These are phyloP conservation scores for Calidris pygmaea DNA, from an alignment of 2,113 vertebrate species.

Conservation along the genomic window DNA sequence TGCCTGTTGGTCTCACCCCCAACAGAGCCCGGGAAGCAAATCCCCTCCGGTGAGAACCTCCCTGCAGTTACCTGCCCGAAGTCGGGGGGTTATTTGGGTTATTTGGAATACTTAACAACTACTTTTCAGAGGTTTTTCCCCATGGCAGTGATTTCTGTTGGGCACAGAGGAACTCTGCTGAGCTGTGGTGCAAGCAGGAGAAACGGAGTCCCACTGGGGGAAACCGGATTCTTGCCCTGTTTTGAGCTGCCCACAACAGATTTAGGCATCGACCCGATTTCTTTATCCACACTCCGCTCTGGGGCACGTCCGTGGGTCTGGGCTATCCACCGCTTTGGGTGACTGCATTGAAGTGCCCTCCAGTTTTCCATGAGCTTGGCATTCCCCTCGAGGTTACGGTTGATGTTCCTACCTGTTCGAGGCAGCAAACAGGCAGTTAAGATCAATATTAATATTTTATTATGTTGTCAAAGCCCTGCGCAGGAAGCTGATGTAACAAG, in stretches of 20 bases:
- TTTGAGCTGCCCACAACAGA: not conserved
- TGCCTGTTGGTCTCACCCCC: fast-evolving
- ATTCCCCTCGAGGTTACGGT: not conserved
- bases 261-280: fast-evolving
- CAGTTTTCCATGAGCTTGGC: not conserved
- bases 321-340: fast-evolving
- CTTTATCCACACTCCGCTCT: not conserved
- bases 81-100: not conserved
- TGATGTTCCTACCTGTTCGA: not conserved
- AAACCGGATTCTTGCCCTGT: fast-evolving
- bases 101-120: not conserved
- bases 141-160: fast-evolving
- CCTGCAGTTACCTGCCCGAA: no score
- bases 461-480: not conserved
- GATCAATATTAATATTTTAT: not conserved
- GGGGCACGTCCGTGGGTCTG: not conserved
- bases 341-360: no score
- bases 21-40: not conserved
- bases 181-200: not conserved
- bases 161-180: not conserved
- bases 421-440: not conserved
- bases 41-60: no score
- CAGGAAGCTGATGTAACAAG: not conserved
- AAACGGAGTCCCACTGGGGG: not conserved
- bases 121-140: not conserved